phyloP scores from a whole-genome alignment of 2,888 invertebrate species.

The Drosophila robusta region DNA sequence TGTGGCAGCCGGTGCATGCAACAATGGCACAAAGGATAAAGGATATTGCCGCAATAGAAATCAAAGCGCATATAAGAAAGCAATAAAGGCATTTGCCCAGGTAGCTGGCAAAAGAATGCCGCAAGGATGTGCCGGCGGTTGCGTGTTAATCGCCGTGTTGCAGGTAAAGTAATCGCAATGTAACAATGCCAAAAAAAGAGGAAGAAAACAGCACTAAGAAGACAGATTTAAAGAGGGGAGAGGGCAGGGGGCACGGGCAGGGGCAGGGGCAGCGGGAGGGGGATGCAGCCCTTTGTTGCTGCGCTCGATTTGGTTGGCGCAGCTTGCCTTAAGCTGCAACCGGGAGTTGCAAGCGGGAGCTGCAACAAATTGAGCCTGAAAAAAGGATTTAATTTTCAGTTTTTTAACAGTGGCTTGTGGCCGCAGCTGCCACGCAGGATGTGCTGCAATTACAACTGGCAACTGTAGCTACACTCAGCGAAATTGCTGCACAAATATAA shows the following conservation, averaged over 20 bases:
- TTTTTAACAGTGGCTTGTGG: conserved; percentile 66
- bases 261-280: not conserved
- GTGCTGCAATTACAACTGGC: conserved; percentile 24
- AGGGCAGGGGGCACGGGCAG: not conserved
- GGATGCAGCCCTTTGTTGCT: conserved; percentile 32
- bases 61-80: conserved; percentile 74
- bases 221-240: conserved; percentile 13
- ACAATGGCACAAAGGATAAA: conserved; percentile 71
- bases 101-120: conserved; percentile 30
- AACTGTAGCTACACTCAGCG: conserved; percentile 12
- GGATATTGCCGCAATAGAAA: conserved; percentile 76
- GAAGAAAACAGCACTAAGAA: conserved; percentile 1
- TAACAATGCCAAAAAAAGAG: conserved; percentile 70
- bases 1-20: conserved; percentile 79
- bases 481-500: no score
- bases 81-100: conserved; percentile 58
- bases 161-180: conserved; percentile 81
- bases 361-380: conserved; percentile 84
- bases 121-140: conserved; percentile 51
- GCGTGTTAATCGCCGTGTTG: conserved; percentile 81
- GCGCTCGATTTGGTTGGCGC: conserved; percentile 66
- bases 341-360: conserved; percentile 26
- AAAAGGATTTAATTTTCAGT: conserved; percentile 83
- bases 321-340: conserved; percentile 69
- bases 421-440: conserved; percentile 47